Base-by-base conservation (phyloP, 2,888 invertebrate genomes). In the Brachyptera risi region DNA sequence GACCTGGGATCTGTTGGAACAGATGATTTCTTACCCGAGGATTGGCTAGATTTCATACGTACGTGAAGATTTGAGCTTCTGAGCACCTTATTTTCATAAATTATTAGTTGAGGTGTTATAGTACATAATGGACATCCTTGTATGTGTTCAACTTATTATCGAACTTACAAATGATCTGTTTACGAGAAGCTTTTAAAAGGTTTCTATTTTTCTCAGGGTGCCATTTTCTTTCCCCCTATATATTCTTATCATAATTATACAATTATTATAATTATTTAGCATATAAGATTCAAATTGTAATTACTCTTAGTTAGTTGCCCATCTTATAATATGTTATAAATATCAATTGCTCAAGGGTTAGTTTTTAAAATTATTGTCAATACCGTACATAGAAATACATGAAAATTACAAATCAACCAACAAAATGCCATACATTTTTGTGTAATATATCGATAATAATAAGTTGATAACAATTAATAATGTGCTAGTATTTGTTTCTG, bases 171-270 rank as follows among this genome's bases (percentile, higher is more conserved):
- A 44, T 24, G 42, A 61, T 60, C 60, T 63, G 60, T 61, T 31
- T 37, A 37, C 47, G 27, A 15, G 27, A 60, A 54, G 60, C 60
- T 61, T 54, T 42, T 17, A 54, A 51, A 31, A 56, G 58, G 63
- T 60, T 62, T 64, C 56, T 56, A 44, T 58, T 62, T n/a, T n/a
- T 65, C 71, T 73, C 73, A 73, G 73, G 72, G 73, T 74, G 73
- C 74, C 74, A 74, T 74, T 71, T 63, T 62, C 65, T 63, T 59
- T 61, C 40, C 50, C 51, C 42, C 47, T 62, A 19, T 13, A 42
- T 42, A 7, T 42, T 15, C 21, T 42, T 17, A 19, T 42, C 19
- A 21, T 17, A n/a, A 47, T 47, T 40, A 19, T 4, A 40, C 17
- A 40, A 40, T 40, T 40, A 40, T 40, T 26, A 47, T 47, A 47